Evolutionary conservation across 2,797 vertebrate species (phyloP), one percentile per base, ranked within the genome.

Genomic region (Paguma larvata): DNA sequence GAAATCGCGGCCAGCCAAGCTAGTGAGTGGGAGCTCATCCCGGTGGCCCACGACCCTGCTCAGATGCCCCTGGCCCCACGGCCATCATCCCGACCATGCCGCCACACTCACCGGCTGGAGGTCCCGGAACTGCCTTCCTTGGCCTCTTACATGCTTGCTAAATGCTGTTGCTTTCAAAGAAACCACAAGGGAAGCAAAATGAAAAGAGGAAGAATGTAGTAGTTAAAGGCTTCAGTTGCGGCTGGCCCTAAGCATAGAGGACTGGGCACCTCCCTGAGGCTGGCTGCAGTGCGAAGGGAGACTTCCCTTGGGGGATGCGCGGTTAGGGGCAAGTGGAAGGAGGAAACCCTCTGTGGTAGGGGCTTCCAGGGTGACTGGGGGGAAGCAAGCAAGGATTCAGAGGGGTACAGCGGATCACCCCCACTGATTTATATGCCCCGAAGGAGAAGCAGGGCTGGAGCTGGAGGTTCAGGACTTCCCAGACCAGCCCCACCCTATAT

Each of bases 21-120:
- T 3, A 14, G 77, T 13, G 3, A n/a, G 38, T 0, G 18, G 48
- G 41, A 46, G 63, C 23, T 16, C 2, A 4, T 18, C 18, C 25
- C 46, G 32, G 2, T 12, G 51, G 30, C 1, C 82, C 21, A 23
- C 0, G 0, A 41, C 30, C 70, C 38, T 13, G 1, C 73, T n/a
- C 51, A 41, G 80, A 23, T 4, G 14, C 27, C 46, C n/a, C 25
- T 27, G 0, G 1, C 48, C 19, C 18, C 44, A 9, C 8, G 51
- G 19, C 25, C 46, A 6, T 75, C 89, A 12, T 56, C 34, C 67
- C 19, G 6, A 10, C 75, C 25, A 0, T 4, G 2, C 44, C 2
- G 0, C 79, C 72, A 21, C 3, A 15, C 11, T 6, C 21, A 8
- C 51, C 23, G 30, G 30, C 77, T 7, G 11, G 51, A 7, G 16